Conservation (phyloP, 2,113 vertebrate genomes). For the Tragulus kanchil region DNA sequence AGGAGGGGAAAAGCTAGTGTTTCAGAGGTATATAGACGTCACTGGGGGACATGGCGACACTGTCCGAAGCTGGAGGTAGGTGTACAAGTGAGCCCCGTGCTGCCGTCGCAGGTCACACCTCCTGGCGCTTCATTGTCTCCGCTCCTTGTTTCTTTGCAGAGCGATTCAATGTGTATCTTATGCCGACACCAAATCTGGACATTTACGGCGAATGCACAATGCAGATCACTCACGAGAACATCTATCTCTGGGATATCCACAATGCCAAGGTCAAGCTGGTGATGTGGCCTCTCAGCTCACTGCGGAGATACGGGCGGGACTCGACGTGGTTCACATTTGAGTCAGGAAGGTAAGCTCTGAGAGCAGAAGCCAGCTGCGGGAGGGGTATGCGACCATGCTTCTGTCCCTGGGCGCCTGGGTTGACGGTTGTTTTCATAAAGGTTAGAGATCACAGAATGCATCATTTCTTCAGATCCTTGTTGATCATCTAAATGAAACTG, state of each 20-base stretch:
- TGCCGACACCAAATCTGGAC: conserved; percentile 99
- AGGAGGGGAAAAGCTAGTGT: background rate
- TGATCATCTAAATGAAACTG: background rate
- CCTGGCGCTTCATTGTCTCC: background rate
- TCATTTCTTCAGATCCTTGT: background rate
- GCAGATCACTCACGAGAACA: conserved; percentile 99
- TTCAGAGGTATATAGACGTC: accelerated
- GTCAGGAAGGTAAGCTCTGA: conserved; percentile 94
- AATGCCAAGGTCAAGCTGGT: conserved; percentile 98
- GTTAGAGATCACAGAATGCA: background rate
- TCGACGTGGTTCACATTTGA: conserved; percentile 99
- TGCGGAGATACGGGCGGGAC: conserved; percentile 97
- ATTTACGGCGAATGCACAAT: conserved; percentile 99
- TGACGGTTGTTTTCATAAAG: background rate
- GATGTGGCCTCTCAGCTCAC: conserved; percentile 99
- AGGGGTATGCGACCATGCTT: background rate
- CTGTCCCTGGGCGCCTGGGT: too few relatives aligned
- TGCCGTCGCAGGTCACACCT: background rate
- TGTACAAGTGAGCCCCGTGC: accelerated
- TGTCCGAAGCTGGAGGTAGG: background rate
- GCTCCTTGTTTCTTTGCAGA: conserved; percentile 88
- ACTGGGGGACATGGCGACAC: background rate
- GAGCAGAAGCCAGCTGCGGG: accelerated
- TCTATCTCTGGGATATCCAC: conserved; percentile 99
- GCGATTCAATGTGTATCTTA: conserved; percentile 98